Evolutionary conservation across 2,113 vertebrate species (phyloP).

Genomic region (Ia io): DNA sequence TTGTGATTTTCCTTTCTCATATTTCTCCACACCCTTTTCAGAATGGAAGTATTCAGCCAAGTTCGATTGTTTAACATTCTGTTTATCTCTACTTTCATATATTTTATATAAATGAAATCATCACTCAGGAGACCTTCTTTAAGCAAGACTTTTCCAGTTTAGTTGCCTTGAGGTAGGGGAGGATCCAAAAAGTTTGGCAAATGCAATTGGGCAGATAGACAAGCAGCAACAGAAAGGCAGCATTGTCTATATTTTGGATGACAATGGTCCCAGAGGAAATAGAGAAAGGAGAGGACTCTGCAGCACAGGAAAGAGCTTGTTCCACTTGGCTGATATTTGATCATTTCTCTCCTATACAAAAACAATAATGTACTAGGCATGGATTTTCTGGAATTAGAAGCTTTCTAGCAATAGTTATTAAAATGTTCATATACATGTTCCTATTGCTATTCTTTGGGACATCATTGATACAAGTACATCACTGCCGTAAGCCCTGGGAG

Average conservation of each 20-base stretch:
- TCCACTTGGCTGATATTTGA: constrained; percentile 7
- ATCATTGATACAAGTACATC: not conserved
- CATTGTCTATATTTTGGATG: constrained; percentile 19
- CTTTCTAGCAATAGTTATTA: constrained; percentile 18
- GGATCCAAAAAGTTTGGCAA: not conserved
- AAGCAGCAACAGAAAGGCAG: not conserved
- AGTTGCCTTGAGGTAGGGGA: not conserved
- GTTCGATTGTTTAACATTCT: not conserved
- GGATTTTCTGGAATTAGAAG: constrained; percentile 42
- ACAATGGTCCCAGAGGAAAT: not conserved
- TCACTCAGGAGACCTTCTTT: constrained; percentile 24
- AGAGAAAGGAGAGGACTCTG: not conserved
- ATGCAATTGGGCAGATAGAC: not conserved
- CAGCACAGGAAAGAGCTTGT: not conserved
- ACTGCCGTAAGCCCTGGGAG: accelerated
- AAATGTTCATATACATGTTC: not conserved
- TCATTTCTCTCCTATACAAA: constrained; percentile 36
- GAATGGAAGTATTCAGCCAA: not conserved
- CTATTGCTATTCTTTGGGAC: not conserved
- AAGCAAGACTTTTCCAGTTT: not conserved
- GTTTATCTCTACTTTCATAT: not conserved
- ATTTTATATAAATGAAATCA: constrained; percentile 19
- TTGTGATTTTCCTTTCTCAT: not conserved
- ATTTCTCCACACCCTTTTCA: not conserved
- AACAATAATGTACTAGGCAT: not conserved